These are phyloP conservation scores for Alloplasta piceator DNA, from an alignment of 2,888 invertebrate species.

Conservation along the genomic window DNA sequence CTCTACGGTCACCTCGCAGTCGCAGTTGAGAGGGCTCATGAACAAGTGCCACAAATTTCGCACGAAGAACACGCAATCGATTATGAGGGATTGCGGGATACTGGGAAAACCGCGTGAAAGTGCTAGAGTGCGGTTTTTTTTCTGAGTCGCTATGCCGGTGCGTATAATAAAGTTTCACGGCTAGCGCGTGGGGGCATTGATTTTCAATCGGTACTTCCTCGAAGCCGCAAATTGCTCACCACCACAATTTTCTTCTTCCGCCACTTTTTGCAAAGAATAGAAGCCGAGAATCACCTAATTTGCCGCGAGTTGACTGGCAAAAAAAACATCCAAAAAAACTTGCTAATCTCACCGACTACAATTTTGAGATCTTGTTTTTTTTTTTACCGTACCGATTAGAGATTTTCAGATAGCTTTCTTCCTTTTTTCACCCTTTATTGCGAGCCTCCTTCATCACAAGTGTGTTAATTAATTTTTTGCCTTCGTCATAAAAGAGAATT, in stretches of 20 bases:
- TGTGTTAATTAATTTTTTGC: no score
- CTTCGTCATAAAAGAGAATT: no score
- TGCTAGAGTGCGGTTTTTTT: constrained; percentile 25
- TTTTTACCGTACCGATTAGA: no score
- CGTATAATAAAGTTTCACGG: constrained; percentile 63
- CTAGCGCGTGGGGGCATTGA: constrained; percentile 64
- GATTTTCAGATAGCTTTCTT: no score
- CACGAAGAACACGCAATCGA: constrained; percentile 61
- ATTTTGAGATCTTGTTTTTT: no score
- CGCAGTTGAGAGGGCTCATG: constrained; percentile 12
- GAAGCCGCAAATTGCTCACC: constrained; percentile 65
- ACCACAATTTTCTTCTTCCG: constrained; percentile 16
- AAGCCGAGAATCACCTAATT: constrained; percentile 30
- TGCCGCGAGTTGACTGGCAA: background rate
- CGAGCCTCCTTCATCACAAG: no score
- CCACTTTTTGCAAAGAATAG: constrained; percentile 27
- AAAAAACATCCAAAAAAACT: no score
- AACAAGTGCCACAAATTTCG: constrained; percentile 61
- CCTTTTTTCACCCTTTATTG: no score
- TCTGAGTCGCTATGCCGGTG: constrained; percentile 41
- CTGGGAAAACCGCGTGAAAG: constrained; percentile 57
- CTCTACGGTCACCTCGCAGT: no score
- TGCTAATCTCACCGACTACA: no score
- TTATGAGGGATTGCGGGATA: constrained; percentile 65
- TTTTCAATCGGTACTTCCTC: constrained; percentile 70